These are phyloP conservation scores for Chrysomallon squamiferum DNA, from an alignment of 1,140 invertebrate genomes.

Conservation along the genomic window DNA sequence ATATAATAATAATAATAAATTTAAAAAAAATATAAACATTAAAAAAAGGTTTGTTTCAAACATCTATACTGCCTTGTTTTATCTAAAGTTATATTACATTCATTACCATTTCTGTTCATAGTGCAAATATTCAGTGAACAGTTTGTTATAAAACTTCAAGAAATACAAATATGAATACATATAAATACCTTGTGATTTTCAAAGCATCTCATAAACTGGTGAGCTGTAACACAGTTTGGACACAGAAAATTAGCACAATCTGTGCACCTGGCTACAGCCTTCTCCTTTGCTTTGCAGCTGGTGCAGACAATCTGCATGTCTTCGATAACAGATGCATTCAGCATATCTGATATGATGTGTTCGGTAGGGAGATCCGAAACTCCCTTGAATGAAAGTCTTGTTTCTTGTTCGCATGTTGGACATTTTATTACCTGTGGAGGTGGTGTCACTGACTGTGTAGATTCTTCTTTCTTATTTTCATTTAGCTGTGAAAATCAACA, in stretches of 20 bases:
- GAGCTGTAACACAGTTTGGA: slow-evolving; percentile 90
- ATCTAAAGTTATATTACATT: too few relatives aligned
- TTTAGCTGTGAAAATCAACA: not conserved
- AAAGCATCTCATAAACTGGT: slow-evolving; percentile 91
- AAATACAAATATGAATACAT: too few relatives aligned
- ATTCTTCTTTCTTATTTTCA: slow-evolving; percentile 4
- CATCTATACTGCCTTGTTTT: too few relatives aligned
- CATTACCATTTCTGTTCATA: too few relatives aligned
- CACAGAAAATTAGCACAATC: slow-evolving; percentile 94
- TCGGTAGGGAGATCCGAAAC: slow-evolving; percentile 79
- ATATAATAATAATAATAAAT: slow-evolving; percentile 13
- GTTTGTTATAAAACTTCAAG: too few relatives aligned
- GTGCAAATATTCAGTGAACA: too few relatives aligned
- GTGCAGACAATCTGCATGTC: slow-evolving; percentile 70
- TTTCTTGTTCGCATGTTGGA: slow-evolving; percentile 84
- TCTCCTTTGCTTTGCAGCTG: slow-evolving; percentile 68
- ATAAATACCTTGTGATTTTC: slow-evolving; percentile 76
- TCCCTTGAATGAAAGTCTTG: slow-evolving; percentile 71
- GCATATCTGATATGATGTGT: slow-evolving; percentile 82
- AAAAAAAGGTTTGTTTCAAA: too few relatives aligned
- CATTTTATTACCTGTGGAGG: slow-evolving; percentile 65
- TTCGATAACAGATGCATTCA: slow-evolving; percentile 83
- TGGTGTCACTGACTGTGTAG: slow-evolving; percentile 1
- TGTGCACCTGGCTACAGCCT: slow-evolving; percentile 86
- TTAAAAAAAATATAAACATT: too few relatives aligned